Evolutionary conservation across 2,888 invertebrate species (phyloP).

Genomic region (Drosophila antonietae): DNA sequence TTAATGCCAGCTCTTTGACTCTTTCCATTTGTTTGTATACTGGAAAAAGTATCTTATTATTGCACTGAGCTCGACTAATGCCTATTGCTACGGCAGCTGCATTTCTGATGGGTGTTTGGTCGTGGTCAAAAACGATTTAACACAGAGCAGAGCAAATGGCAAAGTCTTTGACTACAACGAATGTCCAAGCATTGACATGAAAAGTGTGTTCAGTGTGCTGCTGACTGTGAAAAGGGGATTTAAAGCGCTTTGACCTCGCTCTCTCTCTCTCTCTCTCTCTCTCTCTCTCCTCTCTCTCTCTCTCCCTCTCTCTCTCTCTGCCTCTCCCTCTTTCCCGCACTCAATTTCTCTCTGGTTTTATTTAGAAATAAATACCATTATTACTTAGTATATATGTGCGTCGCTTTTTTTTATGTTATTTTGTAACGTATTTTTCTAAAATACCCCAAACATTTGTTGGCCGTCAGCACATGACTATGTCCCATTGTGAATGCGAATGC

Average conservation of each 20-base stretch:
- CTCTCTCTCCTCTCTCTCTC: conserved; percentile 28
- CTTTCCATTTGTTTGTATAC: neutral
- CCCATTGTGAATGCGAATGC: conserved; percentile 57
- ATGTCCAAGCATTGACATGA: conserved; percentile 53
- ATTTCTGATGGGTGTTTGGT: conserved; percentile 26
- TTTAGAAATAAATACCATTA: conserved; percentile 72
- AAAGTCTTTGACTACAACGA: conserved; percentile 52
- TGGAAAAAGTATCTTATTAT: neutral
- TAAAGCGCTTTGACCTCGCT: conserved; percentile 67
- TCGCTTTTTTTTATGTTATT: conserved; percentile 33
- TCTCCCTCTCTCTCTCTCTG: conserved; percentile 20
- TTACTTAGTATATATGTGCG: conserved; percentile 47
- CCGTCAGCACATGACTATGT: conserved; percentile 56
- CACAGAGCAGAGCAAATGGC: conserved; percentile 21
- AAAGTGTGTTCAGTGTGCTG: conserved; percentile 18
- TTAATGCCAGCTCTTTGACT: neutral
- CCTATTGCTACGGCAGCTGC: conserved; percentile 15
- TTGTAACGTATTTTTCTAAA: conserved; percentile 64
- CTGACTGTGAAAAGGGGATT: conserved; percentile 43
- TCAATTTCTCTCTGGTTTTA: conserved; percentile 42
- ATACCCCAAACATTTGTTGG: conserved; percentile 63
- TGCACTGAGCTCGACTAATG: conserved; percentile 4
- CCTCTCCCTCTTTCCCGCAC: too few relatives aligned
- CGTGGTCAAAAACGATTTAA: conserved; percentile 43
- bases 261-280: conserved; percentile 19